These are phyloP conservation scores for Gavialis gangeticus DNA, from an alignment of 2,113 vertebrate species.

Conservation along the genomic window DNA sequence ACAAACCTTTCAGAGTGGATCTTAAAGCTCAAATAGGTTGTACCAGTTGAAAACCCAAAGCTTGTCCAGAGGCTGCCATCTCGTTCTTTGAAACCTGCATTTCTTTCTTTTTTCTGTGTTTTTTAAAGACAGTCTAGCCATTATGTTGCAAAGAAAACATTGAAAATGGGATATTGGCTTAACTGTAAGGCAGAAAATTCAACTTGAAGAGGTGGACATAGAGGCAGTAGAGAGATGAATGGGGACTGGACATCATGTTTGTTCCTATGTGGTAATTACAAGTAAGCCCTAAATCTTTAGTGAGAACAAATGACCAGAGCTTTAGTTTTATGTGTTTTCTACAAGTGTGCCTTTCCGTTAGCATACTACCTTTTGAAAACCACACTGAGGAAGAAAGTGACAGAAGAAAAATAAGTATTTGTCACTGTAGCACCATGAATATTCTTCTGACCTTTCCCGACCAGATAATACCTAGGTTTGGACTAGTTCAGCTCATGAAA, in stretches of 20 bases:
- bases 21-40: neutral
- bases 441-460: neutral
- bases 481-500: neutral
- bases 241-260: neutral
- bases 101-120: neutral
- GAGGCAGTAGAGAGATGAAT: neutral
- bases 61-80: neutral
- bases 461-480: neutral
- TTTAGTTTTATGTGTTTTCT: neutral
- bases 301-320: neutral
- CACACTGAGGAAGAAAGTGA: neutral
- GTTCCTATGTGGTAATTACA: neutral
- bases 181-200: no score
- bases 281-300: no score
- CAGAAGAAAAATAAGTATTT: neutral
- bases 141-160: neutral
- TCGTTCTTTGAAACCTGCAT: neutral
- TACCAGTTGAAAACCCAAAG: rapidly evolving
- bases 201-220: neutral
- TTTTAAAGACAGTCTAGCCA: neutral
- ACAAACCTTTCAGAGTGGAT: neutral
- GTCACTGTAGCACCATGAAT: neutral
- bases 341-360: neutral
- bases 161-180: neutral
- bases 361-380: neutral